Base-by-base conservation (phyloP, 2,797 vertebrate genomes). In the Perodicticus potto region DNA sequence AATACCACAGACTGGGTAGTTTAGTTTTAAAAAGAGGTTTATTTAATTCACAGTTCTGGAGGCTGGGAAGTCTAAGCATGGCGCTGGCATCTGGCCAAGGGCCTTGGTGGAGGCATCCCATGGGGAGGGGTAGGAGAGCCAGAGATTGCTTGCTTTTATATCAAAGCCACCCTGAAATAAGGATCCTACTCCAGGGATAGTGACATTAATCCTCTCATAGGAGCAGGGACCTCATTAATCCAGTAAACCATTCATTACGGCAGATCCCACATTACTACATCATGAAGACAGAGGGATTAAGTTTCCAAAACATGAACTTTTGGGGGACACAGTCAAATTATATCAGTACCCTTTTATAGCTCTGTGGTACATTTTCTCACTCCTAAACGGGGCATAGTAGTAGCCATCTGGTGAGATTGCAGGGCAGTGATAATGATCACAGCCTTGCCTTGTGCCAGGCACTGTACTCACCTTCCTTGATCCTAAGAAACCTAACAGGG, bases 391-490 rank as follows among this genome's bases (percentile, higher is more conserved):
- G 32, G 63, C 59, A 27, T 11, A 1, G 10, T 8, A 27, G 45
- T 10, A 17, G 2, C 32, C 32, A 4, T 23, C 29, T 81, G 19
- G 2, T 14, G 23, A 37, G 53, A 25, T 25, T 53, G 13, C 14
- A 53, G 13, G 49, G 49, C 49, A 53, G 49, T 53, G 49, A 8
- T 14, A n/a, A 1, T 8, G 4, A 37, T 4, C 10, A 13, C 10
- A 45, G 16, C 23, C 57, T 55, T 37, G 25, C 13, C 17, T 0
- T 1, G 49, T 27, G 45, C 4, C 2, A 1, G 55, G 16, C 8
- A 0, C 29, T 63, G 0, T 20, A 49, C 59, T 43, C 40, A 7
- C 32, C 17, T 32, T 9, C 34, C 69, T 37, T 3, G 69, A 40
- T 29, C 43, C 86, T 45, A 5, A 49, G 78, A 70, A 2, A 27